Conservation (phyloP, 2,888 invertebrate species). For the Danaus chrysippus region DNA sequence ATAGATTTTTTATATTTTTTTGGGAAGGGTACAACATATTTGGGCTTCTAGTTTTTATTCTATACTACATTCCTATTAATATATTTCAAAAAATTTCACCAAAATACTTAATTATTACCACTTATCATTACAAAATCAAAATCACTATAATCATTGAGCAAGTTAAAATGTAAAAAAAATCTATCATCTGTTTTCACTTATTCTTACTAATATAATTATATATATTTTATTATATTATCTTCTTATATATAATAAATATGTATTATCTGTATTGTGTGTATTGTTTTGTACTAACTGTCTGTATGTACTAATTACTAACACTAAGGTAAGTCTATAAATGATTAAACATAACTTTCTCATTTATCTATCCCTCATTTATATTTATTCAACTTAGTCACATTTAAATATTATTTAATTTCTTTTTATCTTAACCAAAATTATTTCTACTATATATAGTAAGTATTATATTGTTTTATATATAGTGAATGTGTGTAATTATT, state of each 20-base stretch:
- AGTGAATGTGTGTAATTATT: no score
- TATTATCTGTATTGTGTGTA: constrained; percentile 25
- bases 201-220: not conserved
- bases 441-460: no score
- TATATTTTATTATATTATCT: constrained; percentile 1
- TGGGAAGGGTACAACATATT: not conserved
- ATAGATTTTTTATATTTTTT: not conserved
- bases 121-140: no score
- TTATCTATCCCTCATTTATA: no score
- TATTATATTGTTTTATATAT: no score
- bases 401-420: no score
- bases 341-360: no score
- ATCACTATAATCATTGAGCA: not conserved
- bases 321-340: constrained; percentile 33
- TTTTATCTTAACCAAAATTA: no score
- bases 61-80: no score
- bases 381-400: no score
- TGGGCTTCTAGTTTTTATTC: not conserved
- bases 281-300: constrained; percentile 36
- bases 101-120: no score
- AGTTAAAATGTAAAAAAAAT: constrained; percentile 3
- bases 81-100: no score
- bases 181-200: not conserved
- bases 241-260: constrained; percentile 29
- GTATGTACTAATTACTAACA: constrained; percentile 44